Evolutionary conservation across 1,140 invertebrate species (phyloP).

Genomic region (Euglossa dilemma): DNA sequence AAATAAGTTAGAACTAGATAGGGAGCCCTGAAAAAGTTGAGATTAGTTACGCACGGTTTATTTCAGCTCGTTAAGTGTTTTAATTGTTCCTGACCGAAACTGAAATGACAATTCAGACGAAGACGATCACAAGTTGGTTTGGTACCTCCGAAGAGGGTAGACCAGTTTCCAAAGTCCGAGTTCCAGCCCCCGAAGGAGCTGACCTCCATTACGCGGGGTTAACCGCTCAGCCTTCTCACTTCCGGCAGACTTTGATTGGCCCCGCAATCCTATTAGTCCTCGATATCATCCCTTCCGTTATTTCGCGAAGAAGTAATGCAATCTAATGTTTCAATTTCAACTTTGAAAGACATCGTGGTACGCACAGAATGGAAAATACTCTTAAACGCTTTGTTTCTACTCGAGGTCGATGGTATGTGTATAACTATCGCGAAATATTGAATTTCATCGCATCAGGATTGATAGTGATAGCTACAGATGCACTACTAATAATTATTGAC

Average conservation of each 20-base stretch:
- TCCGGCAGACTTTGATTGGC: slow-evolving; percentile 79
- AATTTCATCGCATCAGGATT: too few relatives aligned
- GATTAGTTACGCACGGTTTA: not conserved
- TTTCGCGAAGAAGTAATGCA: slow-evolving; percentile 31
- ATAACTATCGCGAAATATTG: too few relatives aligned
- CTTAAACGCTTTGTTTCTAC: too few relatives aligned
- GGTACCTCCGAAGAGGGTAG: slow-evolving; percentile 57
- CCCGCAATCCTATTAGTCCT: slow-evolving; percentile 78
- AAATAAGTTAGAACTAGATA: not conserved
- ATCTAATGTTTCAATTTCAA: slow-evolving; percentile 13
- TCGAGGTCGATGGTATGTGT: too few relatives aligned
- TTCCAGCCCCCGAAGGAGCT: slow-evolving; percentile 74
- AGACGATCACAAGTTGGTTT: slow-evolving; percentile 57
- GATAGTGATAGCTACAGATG: too few relatives aligned
- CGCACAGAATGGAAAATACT: not conserved
- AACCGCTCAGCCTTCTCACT: slow-evolving; percentile 78
- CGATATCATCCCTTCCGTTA: slow-evolving; percentile 55
- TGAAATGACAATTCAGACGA: slow-evolving; percentile 63
- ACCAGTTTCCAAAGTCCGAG: slow-evolving; percentile 71
- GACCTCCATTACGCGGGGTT: slow-evolving; percentile 80
- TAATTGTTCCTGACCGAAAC: slow-evolving; percentile 54
- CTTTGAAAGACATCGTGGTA: not conserved
- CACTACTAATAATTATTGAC: too few relatives aligned
- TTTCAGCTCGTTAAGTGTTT: slow-evolving; percentile 26
- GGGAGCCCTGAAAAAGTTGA: not conserved